A percentile compares a stretch with the other conserved stretches of the same genome.
Evolutionary conservation across 64 coral and sea anemone species (phyloP).

Genomic region (Porites lutea): DNA sequence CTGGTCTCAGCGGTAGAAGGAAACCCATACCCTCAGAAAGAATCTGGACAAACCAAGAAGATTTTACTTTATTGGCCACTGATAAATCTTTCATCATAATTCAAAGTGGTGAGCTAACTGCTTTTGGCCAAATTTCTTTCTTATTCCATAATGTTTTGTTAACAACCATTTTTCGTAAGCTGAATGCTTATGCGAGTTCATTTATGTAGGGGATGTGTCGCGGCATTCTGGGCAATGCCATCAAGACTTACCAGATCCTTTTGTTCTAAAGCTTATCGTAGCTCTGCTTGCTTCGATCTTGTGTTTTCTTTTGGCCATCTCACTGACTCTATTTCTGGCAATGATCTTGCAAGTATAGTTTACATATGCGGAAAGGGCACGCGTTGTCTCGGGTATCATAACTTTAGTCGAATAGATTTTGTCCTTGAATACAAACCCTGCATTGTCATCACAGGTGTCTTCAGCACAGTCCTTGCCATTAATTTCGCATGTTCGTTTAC

Average conservation of each 20-base stretch:
- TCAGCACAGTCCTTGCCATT: not conserved
- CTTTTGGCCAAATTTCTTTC: too few species aligned
- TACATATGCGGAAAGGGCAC: not conserved
- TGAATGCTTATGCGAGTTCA: too few species aligned
- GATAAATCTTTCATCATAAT: too few species aligned
- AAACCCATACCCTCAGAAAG: too few species aligned
- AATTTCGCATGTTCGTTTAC: not conserved
- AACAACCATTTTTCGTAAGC: too few species aligned
- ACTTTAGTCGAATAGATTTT: not conserved
- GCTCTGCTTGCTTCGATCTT: not conserved
- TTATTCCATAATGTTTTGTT: too few species aligned
- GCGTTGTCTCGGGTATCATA: not conserved
- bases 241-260: not conserved
- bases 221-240: not conserved
- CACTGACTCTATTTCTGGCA: conserved; percentile 1
- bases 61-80: too few species aligned
- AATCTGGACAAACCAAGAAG: too few species aligned
- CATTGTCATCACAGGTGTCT: not conserved
- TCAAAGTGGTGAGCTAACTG: too few species aligned
- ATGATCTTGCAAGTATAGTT: not conserved
- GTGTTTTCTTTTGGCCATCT: not conserved
- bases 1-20: too few species aligned
- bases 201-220: too few species aligned
- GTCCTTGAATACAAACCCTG: too few species aligned
- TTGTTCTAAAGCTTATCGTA: not conserved